phyloP scores from a whole-genome alignment of 2,113 vertebrate genomes.

The Perca flavescens region DNA sequence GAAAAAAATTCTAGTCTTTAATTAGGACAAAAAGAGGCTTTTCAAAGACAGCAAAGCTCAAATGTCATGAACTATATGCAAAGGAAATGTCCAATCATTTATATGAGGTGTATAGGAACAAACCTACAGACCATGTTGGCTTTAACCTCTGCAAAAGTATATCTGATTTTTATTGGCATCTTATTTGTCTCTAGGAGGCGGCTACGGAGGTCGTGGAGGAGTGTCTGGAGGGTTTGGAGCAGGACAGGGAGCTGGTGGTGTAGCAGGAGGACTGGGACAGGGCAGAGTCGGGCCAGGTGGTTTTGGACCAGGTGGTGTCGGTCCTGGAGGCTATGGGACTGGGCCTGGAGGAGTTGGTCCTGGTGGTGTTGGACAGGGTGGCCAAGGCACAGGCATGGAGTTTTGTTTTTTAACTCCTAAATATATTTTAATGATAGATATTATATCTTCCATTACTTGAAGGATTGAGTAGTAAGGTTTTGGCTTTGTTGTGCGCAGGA shows the following conservation, averaged over 20 bases:
- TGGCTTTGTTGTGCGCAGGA: neutral
- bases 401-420: neutral
- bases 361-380: conserved; percentile 48
- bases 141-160: neutral
- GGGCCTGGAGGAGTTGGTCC: conserved; percentile 55
- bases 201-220: conserved; percentile 51
- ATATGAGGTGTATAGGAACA: neutral
- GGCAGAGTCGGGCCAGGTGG: conserved; percentile 46
- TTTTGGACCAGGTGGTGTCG: conserved; percentile 56
- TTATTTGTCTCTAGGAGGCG: conserved; percentile 34
- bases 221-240: conserved; percentile 47
- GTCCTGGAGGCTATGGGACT: conserved; percentile 55
- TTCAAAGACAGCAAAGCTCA: neutral
- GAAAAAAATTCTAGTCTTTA: neutral
- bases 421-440: neutral
- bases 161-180: neutral
- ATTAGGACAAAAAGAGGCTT: neutral
- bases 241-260: conserved; percentile 41
- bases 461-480: neutral
- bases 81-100: neutral
- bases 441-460: neutral
- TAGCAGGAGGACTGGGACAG: conserved; percentile 46
- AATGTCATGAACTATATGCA: neutral
- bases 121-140: neutral
- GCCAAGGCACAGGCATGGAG: conserved; percentile 48